Evolutionary conservation across 2,888 invertebrate genomes (phyloP).

Genomic region (Geotrupes spiniger): DNA sequence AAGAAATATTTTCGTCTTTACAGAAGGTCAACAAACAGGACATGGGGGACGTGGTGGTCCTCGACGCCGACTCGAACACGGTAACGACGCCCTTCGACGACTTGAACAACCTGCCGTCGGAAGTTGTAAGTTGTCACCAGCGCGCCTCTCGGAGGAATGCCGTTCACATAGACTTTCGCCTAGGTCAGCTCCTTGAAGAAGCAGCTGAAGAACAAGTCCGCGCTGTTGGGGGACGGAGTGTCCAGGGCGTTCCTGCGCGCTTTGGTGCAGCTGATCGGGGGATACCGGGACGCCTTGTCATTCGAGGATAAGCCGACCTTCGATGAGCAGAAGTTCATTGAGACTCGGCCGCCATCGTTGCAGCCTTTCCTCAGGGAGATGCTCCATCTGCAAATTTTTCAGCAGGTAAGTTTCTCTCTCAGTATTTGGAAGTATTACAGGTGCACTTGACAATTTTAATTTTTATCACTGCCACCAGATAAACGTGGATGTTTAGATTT

Average conservation of each 20-base stretch:
- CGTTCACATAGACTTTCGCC: conserved; percentile 31
- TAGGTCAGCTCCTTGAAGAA: conserved; percentile 73
- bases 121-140: conserved; percentile 65
- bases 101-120: conserved; percentile 81
- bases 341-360: conserved; percentile 78
- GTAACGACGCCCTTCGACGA: conserved; percentile 89
- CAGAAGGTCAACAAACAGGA: conserved; percentile 77
- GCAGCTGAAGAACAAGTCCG: conserved; percentile 72
- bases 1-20: no score
- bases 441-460: not conserved
- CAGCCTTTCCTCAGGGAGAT: conserved; percentile 88
- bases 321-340: conserved; percentile 82
- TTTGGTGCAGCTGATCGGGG: conserved; percentile 90
- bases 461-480: no score
- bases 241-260: conserved; percentile 89
- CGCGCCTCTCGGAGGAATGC: no score
- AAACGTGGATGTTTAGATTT: no score
- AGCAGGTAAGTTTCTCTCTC: conserved; percentile 66
- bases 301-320: conserved; percentile 78
- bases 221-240: conserved; percentile 84
- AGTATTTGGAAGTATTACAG: not conserved
- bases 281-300: conserved; percentile 87
- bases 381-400: conserved; percentile 91
- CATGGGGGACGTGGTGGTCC: conserved; percentile 89
- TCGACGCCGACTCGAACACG: conserved; percentile 88